These are phyloP conservation scores for Parazoanthus atlanticus DNA, from an alignment of 92 coral and sea anemone species.

Conservation along the genomic window DNA sequence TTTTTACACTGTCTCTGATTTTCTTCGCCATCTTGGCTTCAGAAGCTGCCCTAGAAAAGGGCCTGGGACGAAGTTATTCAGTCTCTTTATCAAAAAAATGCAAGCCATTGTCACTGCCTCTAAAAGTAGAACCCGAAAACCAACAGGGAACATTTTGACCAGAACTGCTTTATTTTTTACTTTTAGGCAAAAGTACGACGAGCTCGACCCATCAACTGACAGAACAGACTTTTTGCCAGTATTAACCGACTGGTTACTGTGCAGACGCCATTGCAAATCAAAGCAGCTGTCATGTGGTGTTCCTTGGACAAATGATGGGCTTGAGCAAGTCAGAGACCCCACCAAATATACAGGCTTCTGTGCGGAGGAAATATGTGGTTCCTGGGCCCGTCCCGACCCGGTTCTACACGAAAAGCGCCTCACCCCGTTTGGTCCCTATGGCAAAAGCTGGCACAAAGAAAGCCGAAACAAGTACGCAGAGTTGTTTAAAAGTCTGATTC, in stretches of 20 bases:
- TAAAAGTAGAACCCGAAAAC: not conserved
- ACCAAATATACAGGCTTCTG: slow-evolving; percentile 74
- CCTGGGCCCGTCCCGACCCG: slow-evolving; percentile 75
- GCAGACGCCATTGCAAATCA: slow-evolving; percentile 61
- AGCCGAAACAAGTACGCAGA: slow-evolving; percentile 49
- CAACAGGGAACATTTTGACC: not conserved
- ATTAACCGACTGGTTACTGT: slow-evolving; percentile 72
- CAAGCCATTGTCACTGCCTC: too few species aligned
- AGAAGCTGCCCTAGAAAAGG: too few species aligned
- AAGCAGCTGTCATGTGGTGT: slow-evolving; percentile 64
- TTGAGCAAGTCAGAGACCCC: slow-evolving; percentile 58
- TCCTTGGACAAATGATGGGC: slow-evolving; percentile 86
- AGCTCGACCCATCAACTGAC: not conserved
- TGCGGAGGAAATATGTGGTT: slow-evolving; percentile 78
- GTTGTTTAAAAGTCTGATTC: slow-evolving; percentile 58
- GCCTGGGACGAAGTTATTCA: too few species aligned
- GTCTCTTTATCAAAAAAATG: too few species aligned
- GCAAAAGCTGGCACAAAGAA: slow-evolving; percentile 44
- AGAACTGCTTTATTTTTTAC: not conserved
- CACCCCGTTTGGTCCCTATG: slow-evolving; percentile 3
- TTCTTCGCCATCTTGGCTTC: too few species aligned
- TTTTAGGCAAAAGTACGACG: slow-evolving; percentile 2
- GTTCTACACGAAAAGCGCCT: slow-evolving; percentile 19
- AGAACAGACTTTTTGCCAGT: slow-evolving; percentile 56
- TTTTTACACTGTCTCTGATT: too few species aligned